A percentile compares a stretch with the other conserved stretches of the same genome.
These are phyloP conservation scores for Calyptommatus sinebrachiatus DNA, from an alignment of 2,113 vertebrate genomes.

Conservation along the genomic window DNA sequence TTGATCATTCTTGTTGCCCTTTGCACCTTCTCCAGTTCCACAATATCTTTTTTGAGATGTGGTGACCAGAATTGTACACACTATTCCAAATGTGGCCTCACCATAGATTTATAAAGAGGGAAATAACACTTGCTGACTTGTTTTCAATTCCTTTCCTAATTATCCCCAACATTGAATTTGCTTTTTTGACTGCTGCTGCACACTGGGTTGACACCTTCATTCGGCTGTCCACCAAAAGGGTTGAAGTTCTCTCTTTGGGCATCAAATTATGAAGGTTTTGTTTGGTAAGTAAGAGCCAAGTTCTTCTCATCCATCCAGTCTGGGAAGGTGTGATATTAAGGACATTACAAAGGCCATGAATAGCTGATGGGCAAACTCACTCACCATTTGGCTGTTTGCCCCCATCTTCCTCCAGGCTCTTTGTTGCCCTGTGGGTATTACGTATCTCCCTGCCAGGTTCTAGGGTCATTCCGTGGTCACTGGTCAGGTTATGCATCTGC, in stretches of 20 bases:
- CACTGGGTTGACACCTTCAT: too few species aligned
- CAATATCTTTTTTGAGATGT: too few species aligned
- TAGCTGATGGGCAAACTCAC: background rate
- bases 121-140: too few species aligned
- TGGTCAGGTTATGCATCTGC: background rate
- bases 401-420: background rate
- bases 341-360: background rate
- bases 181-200: too few species aligned
- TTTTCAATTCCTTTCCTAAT: too few species aligned
- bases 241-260: background rate
- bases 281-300: background rate
- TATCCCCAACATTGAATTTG: too few species aligned
- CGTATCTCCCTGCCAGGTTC: background rate
- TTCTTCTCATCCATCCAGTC: background rate
- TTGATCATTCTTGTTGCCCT: too few species aligned
- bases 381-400: background rate
- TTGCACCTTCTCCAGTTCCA: too few species aligned
- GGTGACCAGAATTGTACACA: too few species aligned
- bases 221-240: too few species aligned
- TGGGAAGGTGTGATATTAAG: background rate
- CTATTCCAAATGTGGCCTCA: too few species aligned
- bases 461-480: conserved; percentile 20
- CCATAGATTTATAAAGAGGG: too few species aligned
- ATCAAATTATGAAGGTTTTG: background rate
- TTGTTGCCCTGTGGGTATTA: background rate